Evolutionary conservation across 2,888 invertebrate genomes (phyloP).

Genomic region (Leistus spinibarbis): DNA sequence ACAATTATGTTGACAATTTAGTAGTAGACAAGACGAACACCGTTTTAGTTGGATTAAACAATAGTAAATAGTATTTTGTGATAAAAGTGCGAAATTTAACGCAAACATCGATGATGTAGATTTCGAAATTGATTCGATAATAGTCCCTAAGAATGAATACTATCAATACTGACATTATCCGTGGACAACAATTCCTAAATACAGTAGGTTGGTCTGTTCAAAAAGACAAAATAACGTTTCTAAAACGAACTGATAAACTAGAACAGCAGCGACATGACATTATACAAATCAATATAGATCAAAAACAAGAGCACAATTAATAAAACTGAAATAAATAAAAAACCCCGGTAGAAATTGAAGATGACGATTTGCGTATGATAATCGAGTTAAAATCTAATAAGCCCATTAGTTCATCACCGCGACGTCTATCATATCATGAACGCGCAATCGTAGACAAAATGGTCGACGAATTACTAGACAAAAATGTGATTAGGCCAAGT

Average conservation of each 20-base stretch:
- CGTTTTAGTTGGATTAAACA: background rate
- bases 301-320: background rate
- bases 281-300: background rate
- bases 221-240: background rate
- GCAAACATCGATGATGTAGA: background rate
- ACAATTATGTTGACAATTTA: background rate
- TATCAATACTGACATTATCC: background rate
- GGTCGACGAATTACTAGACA: constrained; percentile 39
- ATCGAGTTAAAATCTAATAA: constrained; percentile 1
- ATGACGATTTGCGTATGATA: background rate
- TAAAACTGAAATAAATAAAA: background rate
- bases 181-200: constrained; percentile 2
- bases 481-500: constrained; percentile 27
- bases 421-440: constrained; percentile 34
- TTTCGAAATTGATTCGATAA: background rate
- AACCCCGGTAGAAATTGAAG: background rate
- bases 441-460: constrained; percentile 25
- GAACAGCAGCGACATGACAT: background rate
- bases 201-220: background rate
- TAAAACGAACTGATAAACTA: background rate
- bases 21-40: background rate
- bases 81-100: background rate
- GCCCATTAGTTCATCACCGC: constrained; percentile 9
- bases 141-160: background rate
- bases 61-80: background rate